Percentiles rank a stretch among this genome's conserved stretches.
Evolutionary conservation across 2,797 vertebrate species (phyloP).

Genomic region (Sternarchorhynchus goeldii): DNA sequence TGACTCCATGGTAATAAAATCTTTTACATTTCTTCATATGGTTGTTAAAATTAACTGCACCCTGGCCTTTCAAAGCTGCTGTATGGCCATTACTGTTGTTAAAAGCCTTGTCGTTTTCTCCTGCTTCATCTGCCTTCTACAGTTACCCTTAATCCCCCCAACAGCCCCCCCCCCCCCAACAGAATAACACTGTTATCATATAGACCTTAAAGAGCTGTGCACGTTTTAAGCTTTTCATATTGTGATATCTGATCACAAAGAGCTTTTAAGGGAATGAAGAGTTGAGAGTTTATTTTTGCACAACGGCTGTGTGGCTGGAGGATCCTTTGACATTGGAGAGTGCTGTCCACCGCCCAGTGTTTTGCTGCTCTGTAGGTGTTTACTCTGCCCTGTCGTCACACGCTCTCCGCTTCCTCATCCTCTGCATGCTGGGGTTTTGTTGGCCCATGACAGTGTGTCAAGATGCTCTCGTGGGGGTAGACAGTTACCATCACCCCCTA

Average conservation of each 20-base stretch:
- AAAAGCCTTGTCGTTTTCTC: conserved; percentile 40
- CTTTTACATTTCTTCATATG: conserved; percentile 62
- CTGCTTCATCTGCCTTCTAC: conserved; percentile 51
- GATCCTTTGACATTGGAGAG: conserved; percentile 56
- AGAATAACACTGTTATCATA: conserved; percentile 52
- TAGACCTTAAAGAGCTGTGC: conserved; percentile 52
- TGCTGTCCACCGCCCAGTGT: conserved; percentile 50
- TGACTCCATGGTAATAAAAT: conserved; percentile 60
- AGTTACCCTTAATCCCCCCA: conserved; percentile 53
- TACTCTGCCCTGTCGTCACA: conserved; percentile 23
- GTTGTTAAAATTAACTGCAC: conserved; percentile 58
- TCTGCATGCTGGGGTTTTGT: conserved; percentile 33
- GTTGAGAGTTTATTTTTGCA: conserved; percentile 57
- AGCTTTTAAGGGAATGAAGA: conserved; percentile 51
- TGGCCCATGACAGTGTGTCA: conserved; percentile 13
- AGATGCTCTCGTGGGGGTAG: background rate
- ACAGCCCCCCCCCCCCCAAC: conserved; percentile 29
- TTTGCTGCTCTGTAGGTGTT: conserved; percentile 56
- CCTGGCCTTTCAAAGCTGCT: conserved; percentile 51
- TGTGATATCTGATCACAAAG: conserved; percentile 54
- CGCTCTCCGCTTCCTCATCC: conserved; percentile 15
- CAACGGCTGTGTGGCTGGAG: conserved; percentile 42
- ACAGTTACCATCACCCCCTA: background rate
- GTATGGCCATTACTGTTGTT: conserved; percentile 51
- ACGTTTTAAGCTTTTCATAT: conserved; percentile 52